These are phyloP conservation scores for Calyptomena viridis DNA, from an alignment of 2,113 vertebrate genomes.

Conservation along the genomic window DNA sequence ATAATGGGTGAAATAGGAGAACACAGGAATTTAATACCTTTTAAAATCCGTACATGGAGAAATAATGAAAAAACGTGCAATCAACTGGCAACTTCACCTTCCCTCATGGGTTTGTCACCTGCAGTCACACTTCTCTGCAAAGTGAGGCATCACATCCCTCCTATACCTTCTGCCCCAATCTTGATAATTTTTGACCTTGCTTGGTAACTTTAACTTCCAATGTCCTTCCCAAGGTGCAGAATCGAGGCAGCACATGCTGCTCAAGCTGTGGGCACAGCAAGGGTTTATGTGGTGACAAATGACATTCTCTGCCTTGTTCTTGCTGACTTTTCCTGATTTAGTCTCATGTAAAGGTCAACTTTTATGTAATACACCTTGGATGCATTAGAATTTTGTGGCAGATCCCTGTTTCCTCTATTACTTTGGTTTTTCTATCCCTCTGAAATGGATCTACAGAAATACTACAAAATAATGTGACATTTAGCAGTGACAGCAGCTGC, in stretches of 20 bases:
- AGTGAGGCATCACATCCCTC: not conserved
- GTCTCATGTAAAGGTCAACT: not conserved
- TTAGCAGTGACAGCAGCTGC: not conserved
- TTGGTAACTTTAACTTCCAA: rapidly evolving
- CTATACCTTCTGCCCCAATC: not conserved
- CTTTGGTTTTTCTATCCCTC: not conserved
- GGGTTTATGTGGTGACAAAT: not conserved
- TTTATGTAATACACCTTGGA: not conserved
- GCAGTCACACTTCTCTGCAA: not conserved
- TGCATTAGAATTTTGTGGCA: rapidly evolving
- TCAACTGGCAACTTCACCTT: not conserved
- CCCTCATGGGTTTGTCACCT: rapidly evolving
- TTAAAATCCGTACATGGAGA: not conserved
- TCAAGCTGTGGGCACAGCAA: not conserved
- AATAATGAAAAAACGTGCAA: not conserved
- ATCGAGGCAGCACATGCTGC: not conserved
- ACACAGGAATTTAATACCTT: rapidly evolving
- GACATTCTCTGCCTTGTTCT: not conserved
- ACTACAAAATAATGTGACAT: not conserved
- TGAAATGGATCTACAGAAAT: not conserved
- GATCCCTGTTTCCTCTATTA: rapidly evolving
- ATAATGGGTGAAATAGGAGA: rapidly evolving
- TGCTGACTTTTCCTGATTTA: not conserved
- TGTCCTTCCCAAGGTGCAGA: not conserved
- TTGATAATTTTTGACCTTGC: no score